Evolutionary conservation across 2,113 vertebrate genomes (phyloP).

Genomic region (Leptobrachium leishanense): DNA sequence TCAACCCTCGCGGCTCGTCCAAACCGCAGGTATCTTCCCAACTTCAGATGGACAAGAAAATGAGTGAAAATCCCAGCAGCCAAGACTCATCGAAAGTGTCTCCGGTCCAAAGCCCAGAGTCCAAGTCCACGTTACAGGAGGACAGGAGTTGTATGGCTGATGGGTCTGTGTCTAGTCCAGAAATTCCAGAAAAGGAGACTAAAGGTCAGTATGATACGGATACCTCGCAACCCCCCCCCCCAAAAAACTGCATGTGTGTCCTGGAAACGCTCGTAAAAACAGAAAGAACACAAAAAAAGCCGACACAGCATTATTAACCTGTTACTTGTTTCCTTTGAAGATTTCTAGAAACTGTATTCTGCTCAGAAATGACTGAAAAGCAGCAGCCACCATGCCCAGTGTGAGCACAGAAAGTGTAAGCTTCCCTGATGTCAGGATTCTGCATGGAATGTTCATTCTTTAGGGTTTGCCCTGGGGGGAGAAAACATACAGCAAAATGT

Average conservation of each 20-base stretch:
- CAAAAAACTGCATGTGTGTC: conserved; percentile 75
- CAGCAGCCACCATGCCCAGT: not conserved
- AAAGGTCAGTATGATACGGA: conserved; percentile 95
- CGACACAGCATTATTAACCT: conserved; percentile 57
- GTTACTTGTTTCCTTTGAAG: conserved; percentile 57
- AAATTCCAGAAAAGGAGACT: conserved; percentile 88
- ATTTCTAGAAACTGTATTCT: conserved; percentile 54
- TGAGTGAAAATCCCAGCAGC: conserved; percentile 75
- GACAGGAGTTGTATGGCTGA: conserved; percentile 84
- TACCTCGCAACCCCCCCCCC: conserved; percentile 53
- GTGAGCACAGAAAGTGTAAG: too few species aligned
- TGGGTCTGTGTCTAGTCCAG: conserved; percentile 88
- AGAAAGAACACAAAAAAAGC: conserved; percentile 55
- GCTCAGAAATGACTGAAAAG: conserved; percentile 1
- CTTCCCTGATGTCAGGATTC: too few species aligned
- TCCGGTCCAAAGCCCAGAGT: conserved; percentile 82
- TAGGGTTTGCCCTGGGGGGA: too few species aligned
- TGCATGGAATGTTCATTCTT: too few species aligned
- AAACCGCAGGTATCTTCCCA: conserved; percentile 87
- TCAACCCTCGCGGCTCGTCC: conserved; percentile 85
- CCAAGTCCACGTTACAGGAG: conserved; percentile 79
- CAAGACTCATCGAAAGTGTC: conserved; percentile 80
- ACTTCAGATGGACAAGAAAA: conserved; percentile 87
- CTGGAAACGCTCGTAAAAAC: conserved; percentile 78
- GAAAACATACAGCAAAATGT: too few species aligned